A percentile compares a stretch with the other conserved stretches of the same genome.
Conservation (phyloP, 2,888 invertebrate species). For the Cosmorhoe ocellata region DNA sequence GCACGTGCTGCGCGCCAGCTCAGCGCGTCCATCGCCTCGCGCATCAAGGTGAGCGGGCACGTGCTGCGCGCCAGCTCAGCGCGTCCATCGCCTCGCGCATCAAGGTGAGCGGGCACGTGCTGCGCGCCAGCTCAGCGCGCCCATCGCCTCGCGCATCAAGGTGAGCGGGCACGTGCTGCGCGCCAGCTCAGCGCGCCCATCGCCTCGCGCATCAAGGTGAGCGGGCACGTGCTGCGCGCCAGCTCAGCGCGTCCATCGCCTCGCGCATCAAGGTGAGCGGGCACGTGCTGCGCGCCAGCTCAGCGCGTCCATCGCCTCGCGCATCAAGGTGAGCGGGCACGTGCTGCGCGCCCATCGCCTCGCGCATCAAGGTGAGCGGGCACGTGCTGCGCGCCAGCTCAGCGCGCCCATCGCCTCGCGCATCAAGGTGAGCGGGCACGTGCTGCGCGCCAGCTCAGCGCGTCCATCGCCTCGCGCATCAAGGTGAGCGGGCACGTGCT, state of each 20-base stretch:
- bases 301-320: constrained; percentile 46
- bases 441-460: constrained; percentile 51
- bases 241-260: constrained; percentile 50
- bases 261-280: constrained; percentile 47
- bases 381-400: constrained; percentile 51
- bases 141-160: constrained; percentile 49
- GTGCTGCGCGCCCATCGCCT: constrained; percentile 48
- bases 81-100: constrained; percentile 47
- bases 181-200: constrained; percentile 52
- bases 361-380: constrained; percentile 47
- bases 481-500: constrained; percentile 51
- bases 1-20: constrained; percentile 51
- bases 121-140: constrained; percentile 52
- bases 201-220: constrained; percentile 48
- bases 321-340: constrained; percentile 54
- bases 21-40: constrained; percentile 46
- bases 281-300: constrained; percentile 51
- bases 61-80: constrained; percentile 51
- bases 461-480: constrained; percentile 47
- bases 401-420: constrained; percentile 47
- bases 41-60: constrained; percentile 50
- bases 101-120: constrained; percentile 49
- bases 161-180: constrained; percentile 47
- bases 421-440: constrained; percentile 49
- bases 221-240: constrained; percentile 50